phyloP scores from a whole-genome alignment of 1,140 invertebrate genomes.

The Coenobita brevimanus region DNA sequence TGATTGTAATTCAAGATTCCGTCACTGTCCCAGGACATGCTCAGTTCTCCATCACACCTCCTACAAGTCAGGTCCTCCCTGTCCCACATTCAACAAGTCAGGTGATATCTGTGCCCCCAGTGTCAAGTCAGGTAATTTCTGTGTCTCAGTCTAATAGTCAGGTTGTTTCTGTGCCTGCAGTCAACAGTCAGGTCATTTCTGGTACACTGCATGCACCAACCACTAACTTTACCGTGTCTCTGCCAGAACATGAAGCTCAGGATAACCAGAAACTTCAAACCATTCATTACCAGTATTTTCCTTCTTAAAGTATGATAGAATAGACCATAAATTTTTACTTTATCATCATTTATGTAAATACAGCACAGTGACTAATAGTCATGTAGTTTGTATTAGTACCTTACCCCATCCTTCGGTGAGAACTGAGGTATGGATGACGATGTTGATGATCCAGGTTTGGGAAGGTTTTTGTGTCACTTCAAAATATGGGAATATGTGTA shows the following conservation, averaged over 20 bases:
- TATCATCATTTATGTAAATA: too few species aligned
- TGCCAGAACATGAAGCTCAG: conserved; percentile 27
- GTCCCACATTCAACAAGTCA: conserved; percentile 13
- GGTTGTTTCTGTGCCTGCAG: conserved; percentile 38
- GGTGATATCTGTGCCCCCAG: conserved; percentile 46
- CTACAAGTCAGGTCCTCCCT: conserved; percentile 39
- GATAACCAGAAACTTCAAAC: conserved; percentile 31
- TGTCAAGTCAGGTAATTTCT: conserved; percentile 37
- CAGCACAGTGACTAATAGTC: too few species aligned
- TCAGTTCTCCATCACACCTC: conserved; percentile 32
- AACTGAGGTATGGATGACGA: too few species aligned
- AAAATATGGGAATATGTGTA: too few species aligned
- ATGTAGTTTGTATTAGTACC: not conserved
- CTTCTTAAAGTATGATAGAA: conserved; percentile 32
- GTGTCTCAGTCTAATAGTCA: conserved; percentile 40
- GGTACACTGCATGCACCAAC: conserved; percentile 29
- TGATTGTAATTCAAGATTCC: conserved; percentile 53
- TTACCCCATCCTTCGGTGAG: too few species aligned
- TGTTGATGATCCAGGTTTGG: too few species aligned
- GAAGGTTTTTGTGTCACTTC: too few species aligned
- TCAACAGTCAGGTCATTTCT: conserved; percentile 38
- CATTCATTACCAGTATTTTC: conserved; percentile 50
- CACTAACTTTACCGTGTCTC: conserved; percentile 20
- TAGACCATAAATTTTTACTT: too few species aligned
- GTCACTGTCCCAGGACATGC: conserved; percentile 31